A percentile compares a stretch with the other conserved stretches of the same genome.
These are phyloP conservation scores for Pheosia gnoma DNA, from an alignment of 2,888 invertebrate genomes.

Conservation along the genomic window DNA sequence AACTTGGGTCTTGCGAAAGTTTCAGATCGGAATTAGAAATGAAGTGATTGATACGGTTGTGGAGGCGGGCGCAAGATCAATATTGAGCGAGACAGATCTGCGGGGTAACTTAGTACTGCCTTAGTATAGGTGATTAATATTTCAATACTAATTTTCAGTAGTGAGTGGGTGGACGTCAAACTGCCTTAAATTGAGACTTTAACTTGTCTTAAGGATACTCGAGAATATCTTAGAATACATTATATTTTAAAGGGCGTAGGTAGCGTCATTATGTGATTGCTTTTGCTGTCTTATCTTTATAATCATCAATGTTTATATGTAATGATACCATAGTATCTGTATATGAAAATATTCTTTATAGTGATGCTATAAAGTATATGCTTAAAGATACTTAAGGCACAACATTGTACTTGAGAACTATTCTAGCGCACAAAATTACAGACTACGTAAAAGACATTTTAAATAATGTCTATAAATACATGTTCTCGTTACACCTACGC, in stretches of 20 bases:
- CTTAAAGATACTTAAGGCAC: no score
- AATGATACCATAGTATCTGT: no score
- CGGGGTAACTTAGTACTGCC: not conserved
- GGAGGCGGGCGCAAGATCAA: not conserved
- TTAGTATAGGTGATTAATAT: slow-evolving; percentile 2
- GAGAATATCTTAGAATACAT: not conserved
- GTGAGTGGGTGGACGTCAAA: not conserved
- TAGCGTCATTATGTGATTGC: no score
- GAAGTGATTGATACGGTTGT: slow-evolving; percentile 34
- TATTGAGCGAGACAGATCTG: slow-evolving; percentile 1
- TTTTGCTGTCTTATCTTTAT: no score
- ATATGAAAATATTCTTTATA: no score
- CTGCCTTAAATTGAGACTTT: not conserved
- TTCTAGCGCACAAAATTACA: no score
- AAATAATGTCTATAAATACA: not conserved
- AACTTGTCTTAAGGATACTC: not conserved
- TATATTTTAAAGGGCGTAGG: no score
- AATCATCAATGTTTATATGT: no score
- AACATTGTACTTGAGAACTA: no score
- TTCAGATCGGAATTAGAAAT: slow-evolving; percentile 27
- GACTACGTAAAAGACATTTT: no score
- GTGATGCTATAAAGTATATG: no score
- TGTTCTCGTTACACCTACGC: not conserved
- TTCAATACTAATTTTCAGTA: not conserved
- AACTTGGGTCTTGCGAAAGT: slow-evolving; percentile 26